A percentile compares a stretch with the other conserved stretches of the same genome.
These are phyloP conservation scores for Eremophila alpestris DNA, from an alignment of 2,797 vertebrate genomes.

Conservation along the genomic window DNA sequence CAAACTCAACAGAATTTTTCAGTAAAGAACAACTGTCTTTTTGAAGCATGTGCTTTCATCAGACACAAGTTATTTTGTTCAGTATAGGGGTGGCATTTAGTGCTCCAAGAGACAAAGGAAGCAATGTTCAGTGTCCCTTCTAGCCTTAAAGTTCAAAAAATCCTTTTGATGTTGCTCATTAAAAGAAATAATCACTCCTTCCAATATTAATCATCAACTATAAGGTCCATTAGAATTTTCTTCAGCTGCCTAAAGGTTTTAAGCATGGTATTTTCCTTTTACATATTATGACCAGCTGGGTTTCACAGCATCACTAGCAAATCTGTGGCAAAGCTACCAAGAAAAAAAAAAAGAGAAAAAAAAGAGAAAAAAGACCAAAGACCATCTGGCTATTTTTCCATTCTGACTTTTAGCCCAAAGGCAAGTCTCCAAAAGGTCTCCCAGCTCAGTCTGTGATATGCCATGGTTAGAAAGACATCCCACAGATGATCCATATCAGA, in stretches of 20 bases:
- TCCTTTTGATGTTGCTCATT: conserved; percentile 15
- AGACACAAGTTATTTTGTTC: conserved; percentile 54
- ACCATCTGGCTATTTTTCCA: conserved; percentile 11
- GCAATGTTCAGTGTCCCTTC: conserved; percentile 23
- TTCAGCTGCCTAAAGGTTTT: not conserved
- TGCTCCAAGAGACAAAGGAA: conserved; percentile 37
- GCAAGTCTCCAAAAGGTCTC: not conserved
- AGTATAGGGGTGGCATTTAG: conserved; percentile 6
- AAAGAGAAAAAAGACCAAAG: not conserved
- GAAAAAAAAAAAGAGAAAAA: not conserved
- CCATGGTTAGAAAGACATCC: not conserved
- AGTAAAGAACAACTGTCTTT: conserved; percentile 17
- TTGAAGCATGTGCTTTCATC: conserved; percentile 44
- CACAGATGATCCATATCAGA: not conserved
- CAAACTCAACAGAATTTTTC: conserved; percentile 37
- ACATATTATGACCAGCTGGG: not conserved
- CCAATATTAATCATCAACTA: not conserved
- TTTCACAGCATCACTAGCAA: conserved; percentile 16
- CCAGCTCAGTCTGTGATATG: not conserved
- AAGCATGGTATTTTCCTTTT: not conserved
- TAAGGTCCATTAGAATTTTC: conserved; percentile 6
- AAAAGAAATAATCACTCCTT: conserved; percentile 20
- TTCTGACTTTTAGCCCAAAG: conserved; percentile 18
- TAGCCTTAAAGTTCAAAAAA: conserved; percentile 44
- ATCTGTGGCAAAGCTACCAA: not conserved